phyloP scores from a whole-genome alignment of 2,113 vertebrate species.

The Syrrhaptes paradoxus region DNA sequence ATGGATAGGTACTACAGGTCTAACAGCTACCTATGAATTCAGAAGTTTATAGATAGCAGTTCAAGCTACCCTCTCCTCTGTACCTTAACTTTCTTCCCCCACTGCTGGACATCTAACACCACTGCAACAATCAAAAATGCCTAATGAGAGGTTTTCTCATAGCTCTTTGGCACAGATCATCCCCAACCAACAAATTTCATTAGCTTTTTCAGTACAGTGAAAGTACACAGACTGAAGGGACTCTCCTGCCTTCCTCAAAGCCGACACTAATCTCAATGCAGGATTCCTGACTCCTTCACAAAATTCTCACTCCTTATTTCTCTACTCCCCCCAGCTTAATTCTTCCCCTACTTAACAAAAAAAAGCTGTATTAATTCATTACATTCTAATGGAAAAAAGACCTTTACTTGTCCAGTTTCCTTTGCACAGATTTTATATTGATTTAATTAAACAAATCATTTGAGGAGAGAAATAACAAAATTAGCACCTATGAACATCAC shows the following conservation, averaged over 20 bases:
- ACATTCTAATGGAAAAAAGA: not conserved
- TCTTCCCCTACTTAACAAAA: not conserved
- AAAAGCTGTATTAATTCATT: not conserved
- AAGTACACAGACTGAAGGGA: not conserved
- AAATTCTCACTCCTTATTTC: not conserved
- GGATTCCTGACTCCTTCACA: not conserved
- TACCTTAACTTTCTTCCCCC: not conserved
- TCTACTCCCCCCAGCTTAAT: not conserved
- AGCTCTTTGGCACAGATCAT: not conserved
- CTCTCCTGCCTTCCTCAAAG: not conserved
- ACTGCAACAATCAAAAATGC: not conserved
- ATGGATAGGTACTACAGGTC: not conserved
- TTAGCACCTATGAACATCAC: not conserved
- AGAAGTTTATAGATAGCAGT: accelerated
- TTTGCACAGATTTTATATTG: not conserved
- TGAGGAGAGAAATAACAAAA: not conserved
- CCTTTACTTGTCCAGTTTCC: not conserved
- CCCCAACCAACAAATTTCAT: not conserved
- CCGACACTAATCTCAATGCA: not conserved
- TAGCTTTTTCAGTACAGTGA: not conserved
- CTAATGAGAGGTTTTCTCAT: not conserved
- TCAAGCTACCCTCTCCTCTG: not conserved
- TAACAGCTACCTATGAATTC: not conserved
- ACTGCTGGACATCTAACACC: not conserved
- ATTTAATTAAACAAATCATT: not conserved